These are phyloP conservation scores for Habroteleia sp. DNA, from an alignment of 2,888 invertebrate species.

Conservation along the genomic window DNA sequence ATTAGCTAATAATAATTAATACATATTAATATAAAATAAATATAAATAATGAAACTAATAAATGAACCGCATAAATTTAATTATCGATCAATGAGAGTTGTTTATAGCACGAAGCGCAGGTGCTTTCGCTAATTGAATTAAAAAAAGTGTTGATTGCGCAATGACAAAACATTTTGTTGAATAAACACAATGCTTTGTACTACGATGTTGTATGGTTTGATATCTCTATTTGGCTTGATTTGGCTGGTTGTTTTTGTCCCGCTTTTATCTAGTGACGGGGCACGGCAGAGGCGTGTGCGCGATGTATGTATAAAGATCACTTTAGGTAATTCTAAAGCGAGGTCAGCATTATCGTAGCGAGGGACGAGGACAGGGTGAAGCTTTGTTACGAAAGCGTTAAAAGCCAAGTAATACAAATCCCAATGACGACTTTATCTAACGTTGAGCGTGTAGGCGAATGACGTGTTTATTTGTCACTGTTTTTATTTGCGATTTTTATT, in stretches of 20 bases:
- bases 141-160: conserved; percentile 41
- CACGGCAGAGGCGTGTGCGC: conserved; percentile 19
- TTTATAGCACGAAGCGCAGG: conserved; percentile 9
- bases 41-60: too few relatives aligned
- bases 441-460: conserved; percentile 24
- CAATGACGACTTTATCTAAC: conserved; percentile 67
- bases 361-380: conserved; percentile 71
- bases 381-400: conserved; percentile 78
- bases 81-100: too few relatives aligned
- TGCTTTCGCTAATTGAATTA: conserved; percentile 31
- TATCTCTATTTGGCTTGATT: conserved; percentile 39
- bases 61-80: too few relatives aligned
- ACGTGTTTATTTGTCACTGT: conserved; percentile 17
- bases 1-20: too few relatives aligned
- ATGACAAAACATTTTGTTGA: conserved; percentile 50
- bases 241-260: conserved; percentile 22
- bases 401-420: conserved; percentile 78
- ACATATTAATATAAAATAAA: too few relatives aligned
- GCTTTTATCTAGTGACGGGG: conserved; percentile 26
- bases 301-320: conserved; percentile 38
- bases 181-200: conserved; percentile 43
- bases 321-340: conserved; percentile 68
- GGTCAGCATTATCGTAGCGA: conserved; percentile 69
- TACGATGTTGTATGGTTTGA: conserved; percentile 48
- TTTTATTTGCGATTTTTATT: conserved; percentile 1